Base-by-base conservation (phyloP, 2,113 vertebrate genomes). In the Phylloscopus trochilus region DNA sequence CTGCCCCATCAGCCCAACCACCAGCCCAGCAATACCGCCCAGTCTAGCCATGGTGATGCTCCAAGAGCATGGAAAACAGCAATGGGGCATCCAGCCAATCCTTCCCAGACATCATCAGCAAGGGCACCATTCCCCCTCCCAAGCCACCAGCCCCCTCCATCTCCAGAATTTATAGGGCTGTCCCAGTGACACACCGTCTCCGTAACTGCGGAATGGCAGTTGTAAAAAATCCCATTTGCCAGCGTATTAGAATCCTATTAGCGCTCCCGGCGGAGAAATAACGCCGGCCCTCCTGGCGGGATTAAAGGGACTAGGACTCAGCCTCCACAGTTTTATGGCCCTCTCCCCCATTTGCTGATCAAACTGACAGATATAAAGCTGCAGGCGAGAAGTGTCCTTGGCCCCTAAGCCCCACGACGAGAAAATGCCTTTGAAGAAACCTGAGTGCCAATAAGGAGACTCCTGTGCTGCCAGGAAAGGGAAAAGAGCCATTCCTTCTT, bases 141-240 rank as follows among this genome's bases (percentile, higher is more conserved):
- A 10, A 12, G 66, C 1, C 87, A 53, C 11, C 67, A 37, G 70
- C 35, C 81, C 76, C 91, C 77, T 83, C 74, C 72, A 27, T 2
- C 79, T 91, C 33, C 37, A 30, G 93, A 77, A 98, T 98, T 98
- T 98, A 98, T 89, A 44, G 94, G 97, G 94, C 97, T 95, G 97
- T 97, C 94, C 97, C 4, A 44, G 96, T 74, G 89, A 97, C 97
- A 97, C 87, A 83, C 82, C 95, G 7, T 74, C 97, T 97, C 96
- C 62, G 96, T 97, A 94, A 97, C 85, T 73, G 95, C 97, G 95
- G 97, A 98, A 98, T 97, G 98, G 97, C 97, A 96, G 97, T 96
- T 98, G 97, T 98, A 98, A 98, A 98, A 98, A 98, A 98, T 98
- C 96, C 98, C 97, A 98, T 98, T 98, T 98, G 97, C 97, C 93